These are phyloP conservation scores for Orientallactaga bullata DNA, from an alignment of 2,113 vertebrate genomes.

Conservation along the genomic window DNA sequence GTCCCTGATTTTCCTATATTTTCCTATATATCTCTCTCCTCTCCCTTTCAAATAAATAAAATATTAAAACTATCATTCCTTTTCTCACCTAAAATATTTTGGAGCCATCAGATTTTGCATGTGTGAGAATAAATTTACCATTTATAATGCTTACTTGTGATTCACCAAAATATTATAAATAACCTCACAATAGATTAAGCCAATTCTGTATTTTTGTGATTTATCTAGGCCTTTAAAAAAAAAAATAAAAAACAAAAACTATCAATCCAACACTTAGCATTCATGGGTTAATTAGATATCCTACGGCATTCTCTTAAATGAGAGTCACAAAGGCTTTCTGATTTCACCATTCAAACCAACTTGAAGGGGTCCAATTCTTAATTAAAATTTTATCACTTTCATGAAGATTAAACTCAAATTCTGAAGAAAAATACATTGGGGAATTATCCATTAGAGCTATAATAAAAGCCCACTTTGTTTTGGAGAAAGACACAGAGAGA, in stretches of 20 bases:
- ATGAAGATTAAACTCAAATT: slow-evolving; percentile 11
- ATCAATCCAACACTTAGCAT: not conserved
- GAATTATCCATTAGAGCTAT: not conserved
- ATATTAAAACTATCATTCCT: not conserved
- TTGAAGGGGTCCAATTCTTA: not conserved
- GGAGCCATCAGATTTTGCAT: not conserved
- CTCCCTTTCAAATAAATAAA: too few species aligned
- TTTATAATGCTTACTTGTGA: not conserved
- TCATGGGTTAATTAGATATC: not conserved
- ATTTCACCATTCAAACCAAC: not conserved
- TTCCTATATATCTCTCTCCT: too few species aligned
- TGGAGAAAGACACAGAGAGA: too few species aligned
- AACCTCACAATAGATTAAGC: slow-evolving; percentile 1
- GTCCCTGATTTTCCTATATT: too few species aligned
- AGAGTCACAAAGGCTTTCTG: not conserved
- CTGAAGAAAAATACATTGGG: not conserved
- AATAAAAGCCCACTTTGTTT: not conserved
- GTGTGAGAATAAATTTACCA: not conserved
- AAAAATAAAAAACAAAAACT: too few species aligned
- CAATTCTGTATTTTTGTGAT: not conserved
- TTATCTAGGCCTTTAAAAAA: not conserved
- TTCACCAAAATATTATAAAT: slow-evolving; percentile 14
- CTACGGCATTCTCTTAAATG: not conserved
- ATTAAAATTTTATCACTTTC: not conserved
- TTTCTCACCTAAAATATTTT: not conserved